Evolutionary conservation across 2,888 invertebrate species (phyloP).

Genomic region (Rambutsinella grinnellia): DNA sequence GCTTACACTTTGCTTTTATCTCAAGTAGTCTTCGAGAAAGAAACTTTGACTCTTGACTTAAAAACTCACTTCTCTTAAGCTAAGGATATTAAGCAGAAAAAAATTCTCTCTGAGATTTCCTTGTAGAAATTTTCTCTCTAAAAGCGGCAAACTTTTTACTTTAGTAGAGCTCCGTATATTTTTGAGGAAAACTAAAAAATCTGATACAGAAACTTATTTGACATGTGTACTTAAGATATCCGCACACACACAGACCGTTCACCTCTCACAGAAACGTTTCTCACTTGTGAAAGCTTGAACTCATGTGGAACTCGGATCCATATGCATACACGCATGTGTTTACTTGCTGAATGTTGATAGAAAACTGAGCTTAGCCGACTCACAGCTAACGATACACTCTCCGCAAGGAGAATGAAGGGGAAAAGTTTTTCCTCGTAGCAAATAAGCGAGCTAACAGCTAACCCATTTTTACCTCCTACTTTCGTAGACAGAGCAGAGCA

Average conservation of each 20-base stretch:
- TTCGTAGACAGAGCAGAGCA: neutral
- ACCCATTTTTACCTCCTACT: neutral
- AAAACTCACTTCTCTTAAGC: neutral
- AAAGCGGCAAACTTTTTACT: neutral
- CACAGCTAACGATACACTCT: conserved; percentile 18
- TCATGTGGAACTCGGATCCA: neutral
- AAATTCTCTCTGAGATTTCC: neutral
- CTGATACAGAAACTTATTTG: neutral
- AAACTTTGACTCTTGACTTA: neutral
- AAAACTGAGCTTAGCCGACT: conserved; percentile 27
- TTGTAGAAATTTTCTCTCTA: neutral
- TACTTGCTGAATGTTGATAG: conserved; percentile 16
- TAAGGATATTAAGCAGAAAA: neutral
- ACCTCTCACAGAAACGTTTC: conserved; percentile 2
- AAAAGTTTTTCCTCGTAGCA: neutral
- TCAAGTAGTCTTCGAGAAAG: neutral
- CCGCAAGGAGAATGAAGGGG: neutral
- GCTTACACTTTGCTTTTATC: neutral
- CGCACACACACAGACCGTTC: neutral
- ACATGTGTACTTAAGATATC: neutral
- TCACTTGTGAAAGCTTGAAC: neutral
- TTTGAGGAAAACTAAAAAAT: neutral
- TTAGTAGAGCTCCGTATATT: neutral
- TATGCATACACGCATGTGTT: conserved; percentile 5
- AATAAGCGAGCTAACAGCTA: neutral